Evolutionary conservation across 1,140 invertebrate species (phyloP).

Genomic region (Antheraea pernyi): DNA sequence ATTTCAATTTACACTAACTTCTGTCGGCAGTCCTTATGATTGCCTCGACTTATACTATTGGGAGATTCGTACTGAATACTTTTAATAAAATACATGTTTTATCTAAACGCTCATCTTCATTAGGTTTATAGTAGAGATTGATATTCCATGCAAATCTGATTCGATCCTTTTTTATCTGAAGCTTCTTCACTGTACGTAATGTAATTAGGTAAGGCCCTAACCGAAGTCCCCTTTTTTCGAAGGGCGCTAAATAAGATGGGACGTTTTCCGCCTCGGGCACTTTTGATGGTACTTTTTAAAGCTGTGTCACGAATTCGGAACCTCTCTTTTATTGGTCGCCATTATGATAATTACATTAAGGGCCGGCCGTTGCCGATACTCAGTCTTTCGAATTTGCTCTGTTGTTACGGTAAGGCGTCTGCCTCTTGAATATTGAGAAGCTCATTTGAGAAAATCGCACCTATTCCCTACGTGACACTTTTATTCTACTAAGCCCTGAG

Average conservation of each 20-base stretch:
- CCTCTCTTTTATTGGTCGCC: slow-evolving; percentile 74
- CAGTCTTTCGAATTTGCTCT: slow-evolving; percentile 74
- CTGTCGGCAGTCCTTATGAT: too few relatives aligned
- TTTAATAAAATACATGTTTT: background rate
- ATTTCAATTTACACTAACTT: too few relatives aligned
- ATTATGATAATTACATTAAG: slow-evolving; percentile 78
- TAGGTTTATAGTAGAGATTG: slow-evolving; percentile 23
- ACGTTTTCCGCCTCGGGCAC: slow-evolving; percentile 74
- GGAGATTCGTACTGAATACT: background rate
- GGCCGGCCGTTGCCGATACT: slow-evolving; percentile 68
- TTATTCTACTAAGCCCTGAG: slow-evolving; percentile 44
- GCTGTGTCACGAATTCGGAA: slow-evolving; percentile 69
- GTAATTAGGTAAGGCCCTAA: slow-evolving; percentile 61
- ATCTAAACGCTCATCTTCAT: background rate
- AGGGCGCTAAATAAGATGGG: slow-evolving; percentile 74
- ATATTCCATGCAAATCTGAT: slow-evolving; percentile 59
- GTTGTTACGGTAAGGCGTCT: slow-evolving; percentile 68
- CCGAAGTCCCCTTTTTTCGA: slow-evolving; percentile 42
- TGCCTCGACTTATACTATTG: too few relatives aligned
- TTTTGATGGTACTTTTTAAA: slow-evolving; percentile 77
- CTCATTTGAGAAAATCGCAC: slow-evolving; percentile 74
- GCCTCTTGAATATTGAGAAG: slow-evolving; percentile 73
- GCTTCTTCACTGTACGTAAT: slow-evolving; percentile 69
- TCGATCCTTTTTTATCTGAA: slow-evolving; percentile 58
- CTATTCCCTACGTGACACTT: slow-evolving; percentile 72